These are phyloP conservation scores for Aeoliscus strigatus DNA, from an alignment of 2,797 vertebrate genomes.

Conservation along the genomic window DNA sequence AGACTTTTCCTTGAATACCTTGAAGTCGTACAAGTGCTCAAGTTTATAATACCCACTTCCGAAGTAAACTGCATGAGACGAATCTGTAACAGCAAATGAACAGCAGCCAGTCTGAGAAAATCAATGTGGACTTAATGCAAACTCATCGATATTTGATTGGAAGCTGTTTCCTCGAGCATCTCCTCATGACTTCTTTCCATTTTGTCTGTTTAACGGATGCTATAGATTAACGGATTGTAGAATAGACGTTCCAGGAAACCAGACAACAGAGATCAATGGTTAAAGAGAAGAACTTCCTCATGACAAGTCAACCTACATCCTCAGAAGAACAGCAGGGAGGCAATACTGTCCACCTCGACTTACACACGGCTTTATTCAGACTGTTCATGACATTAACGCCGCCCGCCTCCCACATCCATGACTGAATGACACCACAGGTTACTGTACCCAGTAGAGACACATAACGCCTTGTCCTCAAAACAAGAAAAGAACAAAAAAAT, in stretches of 20 bases:
- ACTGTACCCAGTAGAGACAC: constrained; percentile 60
- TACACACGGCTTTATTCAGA: constrained; percentile 26
- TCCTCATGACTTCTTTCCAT: constrained; percentile 15
- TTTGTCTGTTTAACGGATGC: constrained; percentile 18
- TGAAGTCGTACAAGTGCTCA: constrained; percentile 6
- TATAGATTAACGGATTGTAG: constrained; percentile 2
- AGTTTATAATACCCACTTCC: constrained; percentile 18
- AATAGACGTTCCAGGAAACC: constrained; percentile 15
- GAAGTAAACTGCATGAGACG: constrained; percentile 17
- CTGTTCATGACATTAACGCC: constrained; percentile 18
- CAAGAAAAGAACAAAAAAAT: constrained; percentile 17
- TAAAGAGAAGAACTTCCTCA: constrained; percentile 45
- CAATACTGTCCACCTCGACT: constrained; percentile 21
- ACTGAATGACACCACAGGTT: constrained; percentile 61
- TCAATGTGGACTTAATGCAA: constrained; percentile 1
- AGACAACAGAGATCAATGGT: constrained; percentile 20
- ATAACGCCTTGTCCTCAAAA: constrained; percentile 59
- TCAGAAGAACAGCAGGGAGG: constrained; percentile 25
- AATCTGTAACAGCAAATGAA: constrained; percentile 19
- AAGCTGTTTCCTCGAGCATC: constrained; percentile 33
- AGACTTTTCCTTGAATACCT: neutral
- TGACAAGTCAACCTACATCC: constrained; percentile 11
- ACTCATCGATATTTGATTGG: neutral
- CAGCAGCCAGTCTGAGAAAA: constrained; percentile 5
- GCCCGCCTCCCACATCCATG: constrained; percentile 32